phyloP scores from a whole-genome alignment of 2,113 vertebrate genomes.

The Paradisaea rubra region DNA sequence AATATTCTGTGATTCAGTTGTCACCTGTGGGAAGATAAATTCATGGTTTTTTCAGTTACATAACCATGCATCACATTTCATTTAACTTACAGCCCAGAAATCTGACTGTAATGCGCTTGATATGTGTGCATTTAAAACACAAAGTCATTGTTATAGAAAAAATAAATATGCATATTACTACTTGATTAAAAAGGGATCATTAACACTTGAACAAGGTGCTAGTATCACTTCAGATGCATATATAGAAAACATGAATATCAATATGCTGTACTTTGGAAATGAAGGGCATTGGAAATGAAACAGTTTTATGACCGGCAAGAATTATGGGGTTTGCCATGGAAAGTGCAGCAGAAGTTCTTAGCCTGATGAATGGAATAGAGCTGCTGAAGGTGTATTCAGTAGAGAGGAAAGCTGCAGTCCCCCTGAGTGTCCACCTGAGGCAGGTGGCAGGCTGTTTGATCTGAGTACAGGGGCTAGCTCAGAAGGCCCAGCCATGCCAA shows the following conservation, averaged over 20 bases:
- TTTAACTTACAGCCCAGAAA: not conserved
- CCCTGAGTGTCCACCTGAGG: not conserved
- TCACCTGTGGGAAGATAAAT: not conserved
- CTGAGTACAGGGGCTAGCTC: not conserved
- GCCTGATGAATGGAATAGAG: not conserved
- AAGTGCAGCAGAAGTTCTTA: not conserved
- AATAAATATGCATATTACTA: not conserved
- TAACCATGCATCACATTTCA: not conserved
- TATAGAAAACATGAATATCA: not conserved
- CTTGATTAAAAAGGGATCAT: not conserved
- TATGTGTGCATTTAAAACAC: not conserved
- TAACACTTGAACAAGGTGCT: not conserved
- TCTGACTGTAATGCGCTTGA: not conserved
- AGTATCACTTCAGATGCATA: not conserved
- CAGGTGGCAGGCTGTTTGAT: not conserved
- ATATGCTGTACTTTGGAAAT: not conserved
- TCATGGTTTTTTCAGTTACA: not conserved
- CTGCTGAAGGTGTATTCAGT: not conserved
- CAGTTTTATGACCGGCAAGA: not conserved
- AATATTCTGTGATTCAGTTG: not conserved
- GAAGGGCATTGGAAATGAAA: not conserved
- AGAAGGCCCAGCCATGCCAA: not conserved
- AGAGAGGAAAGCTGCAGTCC: not conserved
- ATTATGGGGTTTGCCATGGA: not conserved
- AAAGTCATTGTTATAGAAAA: not conserved